Evolutionary conservation across 2,113 vertebrate species (phyloP).

Genomic region (Bambusicola thoracicus): DNA sequence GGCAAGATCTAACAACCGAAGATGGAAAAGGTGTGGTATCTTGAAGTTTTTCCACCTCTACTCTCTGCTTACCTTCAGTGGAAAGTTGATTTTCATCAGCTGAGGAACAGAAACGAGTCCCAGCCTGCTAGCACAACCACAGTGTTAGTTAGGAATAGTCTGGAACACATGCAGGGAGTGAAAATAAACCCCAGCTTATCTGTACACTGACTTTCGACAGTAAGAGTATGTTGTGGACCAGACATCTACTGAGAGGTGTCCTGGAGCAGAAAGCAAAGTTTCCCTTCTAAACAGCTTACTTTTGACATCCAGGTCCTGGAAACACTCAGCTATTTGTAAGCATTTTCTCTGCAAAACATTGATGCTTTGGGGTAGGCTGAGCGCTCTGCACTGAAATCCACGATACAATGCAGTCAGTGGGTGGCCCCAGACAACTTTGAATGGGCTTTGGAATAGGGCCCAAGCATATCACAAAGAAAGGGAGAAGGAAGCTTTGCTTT

Average conservation of each 20-base stretch:
- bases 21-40: not conserved
- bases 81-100: not conserved
- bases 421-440: not conserved
- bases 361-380: not conserved
- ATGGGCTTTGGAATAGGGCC: not conserved
- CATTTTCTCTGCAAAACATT: not conserved
- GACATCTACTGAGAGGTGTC: not conserved
- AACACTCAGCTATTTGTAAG: not conserved
- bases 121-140: not conserved
- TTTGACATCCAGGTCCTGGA: not conserved
- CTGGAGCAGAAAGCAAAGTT: not conserved
- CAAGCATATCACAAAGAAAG: not conserved
- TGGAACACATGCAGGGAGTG: not conserved
- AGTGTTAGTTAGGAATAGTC: not conserved
- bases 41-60: not conserved
- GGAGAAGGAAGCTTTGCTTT: not conserved
- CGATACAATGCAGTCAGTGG: not conserved
- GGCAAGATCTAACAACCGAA: not conserved
- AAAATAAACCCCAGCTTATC: not conserved
- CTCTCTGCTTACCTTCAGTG: not conserved
- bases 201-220: accelerated
- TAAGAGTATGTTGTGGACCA: not conserved
- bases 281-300: not conserved
- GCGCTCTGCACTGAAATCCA: not conserved
- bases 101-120: not conserved